Conservation (phyloP, 1,140 invertebrate species). For the Platyura marginata region DNA sequence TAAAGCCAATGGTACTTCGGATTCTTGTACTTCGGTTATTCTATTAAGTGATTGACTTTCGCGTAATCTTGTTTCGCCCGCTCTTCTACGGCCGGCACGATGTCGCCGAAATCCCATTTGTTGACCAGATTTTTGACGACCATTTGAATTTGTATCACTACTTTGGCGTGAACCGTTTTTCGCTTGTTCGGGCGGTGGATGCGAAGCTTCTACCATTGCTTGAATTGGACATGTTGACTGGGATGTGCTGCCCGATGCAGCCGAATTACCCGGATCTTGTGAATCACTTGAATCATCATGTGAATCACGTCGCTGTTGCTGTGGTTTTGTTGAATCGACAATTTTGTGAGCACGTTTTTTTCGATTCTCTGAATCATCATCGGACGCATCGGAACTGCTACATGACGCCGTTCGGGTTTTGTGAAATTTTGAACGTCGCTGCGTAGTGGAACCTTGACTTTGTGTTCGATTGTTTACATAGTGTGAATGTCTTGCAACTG, state of each 20-base stretch:
- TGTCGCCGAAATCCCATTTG: conserved; percentile 21
- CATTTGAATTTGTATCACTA: neutral
- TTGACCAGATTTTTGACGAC: conserved; percentile 6
- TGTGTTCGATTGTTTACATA: conserved; percentile 15
- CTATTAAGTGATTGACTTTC: conserved; percentile 66
- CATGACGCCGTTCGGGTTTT: conserved; percentile 69
- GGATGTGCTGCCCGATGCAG: conserved; percentile 22
- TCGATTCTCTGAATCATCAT: conserved; percentile 69
- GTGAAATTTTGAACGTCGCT: conserved; percentile 48
- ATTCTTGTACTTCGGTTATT: conserved; percentile 60
- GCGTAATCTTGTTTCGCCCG: conserved; percentile 44
- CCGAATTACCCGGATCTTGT: conserved; percentile 40
- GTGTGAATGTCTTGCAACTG: conserved; percentile 19
- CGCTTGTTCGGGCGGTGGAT: neutral
- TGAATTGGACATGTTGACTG: conserved; percentile 7
- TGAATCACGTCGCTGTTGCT: conserved; percentile 44
- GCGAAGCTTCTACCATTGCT: neutral
- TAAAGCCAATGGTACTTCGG: conserved; percentile 21
- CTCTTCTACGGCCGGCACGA: conserved; percentile 33
- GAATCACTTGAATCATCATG: conserved; percentile 62
- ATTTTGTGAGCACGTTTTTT: conserved; percentile 62
- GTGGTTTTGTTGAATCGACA: conserved; percentile 27
- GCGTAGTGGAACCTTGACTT: conserved; percentile 23
- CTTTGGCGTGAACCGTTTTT: neutral
- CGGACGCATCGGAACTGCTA: conserved; percentile 76